A percentile compares a stretch with the other conserved stretches of the same genome.
Evolutionary conservation across 2,113 vertebrate genomes (phyloP).

Genomic region (Poeciliopsis retropinna): DNA sequence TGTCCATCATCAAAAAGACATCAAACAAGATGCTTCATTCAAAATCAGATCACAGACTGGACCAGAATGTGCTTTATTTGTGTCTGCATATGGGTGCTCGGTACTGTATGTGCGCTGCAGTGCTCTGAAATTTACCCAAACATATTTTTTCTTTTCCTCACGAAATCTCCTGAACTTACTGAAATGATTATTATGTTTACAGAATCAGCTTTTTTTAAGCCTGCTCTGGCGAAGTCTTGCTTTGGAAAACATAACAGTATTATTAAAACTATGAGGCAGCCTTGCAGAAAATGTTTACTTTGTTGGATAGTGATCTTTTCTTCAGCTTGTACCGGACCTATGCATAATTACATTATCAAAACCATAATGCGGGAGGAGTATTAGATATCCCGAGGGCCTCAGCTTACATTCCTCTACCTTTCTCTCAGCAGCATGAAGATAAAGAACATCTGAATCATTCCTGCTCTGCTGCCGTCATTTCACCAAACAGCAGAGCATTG

Average conservation of each 20-base stretch:
- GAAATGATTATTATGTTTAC: conserved; percentile 32
- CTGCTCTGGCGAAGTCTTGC: neutral
- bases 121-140: neutral
- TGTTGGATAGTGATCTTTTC: conserved; percentile 64
- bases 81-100: neutral
- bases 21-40: conserved; percentile 72
- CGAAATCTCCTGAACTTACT: conserved; percentile 15
- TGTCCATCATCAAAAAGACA: conserved; percentile 78
- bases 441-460: conserved; percentile 69
- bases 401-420: conserved; percentile 73
- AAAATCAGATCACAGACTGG: conserved; percentile 64
- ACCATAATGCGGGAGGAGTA: conserved; percentile 66
- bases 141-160: neutral
- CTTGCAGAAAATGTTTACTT: conserved; percentile 63
- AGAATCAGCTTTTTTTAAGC: conserved; percentile 21
- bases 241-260: conserved; percentile 8
- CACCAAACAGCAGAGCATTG: conserved; percentile 29
- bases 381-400: conserved; percentile 73
- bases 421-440: conserved; percentile 72
- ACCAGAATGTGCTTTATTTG: conserved; percentile 27
- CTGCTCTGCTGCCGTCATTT: conserved; percentile 45
- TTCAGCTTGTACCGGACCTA: conserved; percentile 59
- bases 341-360: conserved; percentile 75
- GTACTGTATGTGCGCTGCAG: conserved; percentile 1
- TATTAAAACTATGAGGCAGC: conserved; percentile 59